Conservation (phyloP, 2,113 vertebrate species). For the Antigone vipio region DNA sequence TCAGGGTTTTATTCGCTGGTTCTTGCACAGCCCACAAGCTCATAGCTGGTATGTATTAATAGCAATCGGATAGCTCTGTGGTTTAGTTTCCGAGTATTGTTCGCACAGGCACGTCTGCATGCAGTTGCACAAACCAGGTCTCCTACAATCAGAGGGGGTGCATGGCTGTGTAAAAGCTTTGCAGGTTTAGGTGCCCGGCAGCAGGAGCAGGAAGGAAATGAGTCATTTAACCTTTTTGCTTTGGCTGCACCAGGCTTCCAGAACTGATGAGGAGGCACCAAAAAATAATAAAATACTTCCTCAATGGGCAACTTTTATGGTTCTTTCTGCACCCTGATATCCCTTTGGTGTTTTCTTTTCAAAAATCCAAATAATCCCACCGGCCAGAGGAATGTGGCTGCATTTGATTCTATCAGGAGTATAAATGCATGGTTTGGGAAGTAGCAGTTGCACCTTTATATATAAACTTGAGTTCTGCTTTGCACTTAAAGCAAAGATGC, state of each 20-base stretch:
- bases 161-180: background rate
- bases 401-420: background rate
- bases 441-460: background rate
- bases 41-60: background rate
- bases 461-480: background rate
- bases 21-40: background rate
- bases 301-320: background rate
- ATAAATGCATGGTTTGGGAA: background rate
- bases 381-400: background rate
- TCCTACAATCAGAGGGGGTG: rapidly evolving
- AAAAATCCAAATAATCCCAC: background rate
- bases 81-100: constrained; percentile 36
- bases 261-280: constrained; percentile 15
- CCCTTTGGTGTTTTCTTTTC: background rate
- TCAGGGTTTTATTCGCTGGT: background rate
- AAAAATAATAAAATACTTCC: constrained; percentile 6
- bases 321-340: background rate
- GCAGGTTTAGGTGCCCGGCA: background rate
- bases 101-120: background rate
- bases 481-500: background rate
- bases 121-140: background rate
- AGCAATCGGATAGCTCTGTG: background rate
- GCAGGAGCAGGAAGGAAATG: constrained; percentile 56
- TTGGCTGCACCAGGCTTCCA: background rate
- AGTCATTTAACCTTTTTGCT: constrained; percentile 31